phyloP scores from a whole-genome alignment of 2,797 vertebrate species.

The Chiroxiphia lanceolata region DNA sequence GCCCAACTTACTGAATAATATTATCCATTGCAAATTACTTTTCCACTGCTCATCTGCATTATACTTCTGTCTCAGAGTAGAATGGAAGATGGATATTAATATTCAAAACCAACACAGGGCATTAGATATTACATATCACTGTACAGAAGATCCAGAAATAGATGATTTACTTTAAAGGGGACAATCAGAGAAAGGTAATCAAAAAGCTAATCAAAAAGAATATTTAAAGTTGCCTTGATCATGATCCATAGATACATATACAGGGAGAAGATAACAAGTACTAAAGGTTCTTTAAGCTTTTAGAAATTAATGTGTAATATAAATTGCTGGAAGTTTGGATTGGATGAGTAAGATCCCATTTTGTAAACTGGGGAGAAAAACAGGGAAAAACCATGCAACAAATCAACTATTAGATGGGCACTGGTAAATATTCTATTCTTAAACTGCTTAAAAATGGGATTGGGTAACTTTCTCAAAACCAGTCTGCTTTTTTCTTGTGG shows the following conservation, averaged over 20 bases:
- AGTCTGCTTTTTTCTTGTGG: neutral
- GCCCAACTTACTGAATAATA: neutral
- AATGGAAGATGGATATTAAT: constrained; percentile 35
- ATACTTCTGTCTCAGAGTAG: neutral
- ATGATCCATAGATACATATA: constrained; percentile 8
- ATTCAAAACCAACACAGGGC: constrained; percentile 36
- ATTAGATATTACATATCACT: neutral
- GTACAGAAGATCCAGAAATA: constrained; percentile 45
- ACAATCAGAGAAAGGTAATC: constrained; percentile 62
- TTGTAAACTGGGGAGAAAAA: neutral
- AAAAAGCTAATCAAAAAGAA: constrained; percentile 60
- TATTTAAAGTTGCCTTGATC: constrained; percentile 50
- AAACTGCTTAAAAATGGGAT: neutral
- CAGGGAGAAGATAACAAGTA: neutral
- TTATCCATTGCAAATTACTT: constrained; percentile 46
- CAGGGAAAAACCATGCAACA: neutral
- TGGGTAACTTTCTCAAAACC: neutral
- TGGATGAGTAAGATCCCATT: neutral
- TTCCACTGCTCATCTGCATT: constrained; percentile 4
- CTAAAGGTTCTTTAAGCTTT: neutral
- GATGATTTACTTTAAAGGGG: constrained; percentile 47
- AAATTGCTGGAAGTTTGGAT: neutral
- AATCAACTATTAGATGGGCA: neutral
- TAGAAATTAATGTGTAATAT: neutral
- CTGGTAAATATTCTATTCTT: neutral